phyloP scores from a whole-genome alignment of 2,888 invertebrate genomes.

The Andrena chrysosceles region DNA sequence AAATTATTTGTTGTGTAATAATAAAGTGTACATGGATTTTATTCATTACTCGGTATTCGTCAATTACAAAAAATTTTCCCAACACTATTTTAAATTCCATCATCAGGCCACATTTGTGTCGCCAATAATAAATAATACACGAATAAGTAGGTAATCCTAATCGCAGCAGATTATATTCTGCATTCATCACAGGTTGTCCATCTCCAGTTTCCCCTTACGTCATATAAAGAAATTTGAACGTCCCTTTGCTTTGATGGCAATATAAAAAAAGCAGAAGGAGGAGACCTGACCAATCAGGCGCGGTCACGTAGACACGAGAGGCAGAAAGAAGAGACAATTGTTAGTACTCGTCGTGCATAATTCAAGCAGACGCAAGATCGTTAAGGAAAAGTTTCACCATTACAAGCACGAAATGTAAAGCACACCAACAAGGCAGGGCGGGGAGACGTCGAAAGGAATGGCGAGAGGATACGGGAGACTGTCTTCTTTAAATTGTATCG shows the following conservation, averaged over 20 bases:
- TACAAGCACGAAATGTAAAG: conserved; percentile 78
- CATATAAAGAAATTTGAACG: conserved; percentile 35
- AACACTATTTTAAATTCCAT: too few species aligned
- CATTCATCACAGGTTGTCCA: conserved; percentile 25
- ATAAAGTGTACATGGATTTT: too few species aligned
- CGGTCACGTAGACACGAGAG: conserved; percentile 55
- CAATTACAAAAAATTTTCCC: too few species aligned
- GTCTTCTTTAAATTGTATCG: conserved; percentile 82
- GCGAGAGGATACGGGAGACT: conserved; percentile 60
- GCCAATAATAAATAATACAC: conserved; percentile 6
- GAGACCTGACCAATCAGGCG: conserved; percentile 47
- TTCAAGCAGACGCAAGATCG: conserved; percentile 77
- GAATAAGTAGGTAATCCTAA: background rate
- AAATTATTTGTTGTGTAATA: too few species aligned
- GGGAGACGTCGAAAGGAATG: conserved; percentile 61
- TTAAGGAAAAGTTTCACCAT: conserved; percentile 81
- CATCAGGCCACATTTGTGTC: background rate
- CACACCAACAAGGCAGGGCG: conserved; percentile 19
- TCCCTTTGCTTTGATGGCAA: conserved; percentile 30
- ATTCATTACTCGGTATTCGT: too few species aligned
- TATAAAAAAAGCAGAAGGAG: conserved; percentile 27
- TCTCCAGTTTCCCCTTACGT: background rate
- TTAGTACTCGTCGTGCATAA: conserved; percentile 75
- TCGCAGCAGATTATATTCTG: background rate
- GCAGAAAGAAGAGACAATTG: conserved; percentile 51